These are phyloP conservation scores for Eospalax fontanierii DNA, from an alignment of 2,797 vertebrate genomes.

Conservation along the genomic window DNA sequence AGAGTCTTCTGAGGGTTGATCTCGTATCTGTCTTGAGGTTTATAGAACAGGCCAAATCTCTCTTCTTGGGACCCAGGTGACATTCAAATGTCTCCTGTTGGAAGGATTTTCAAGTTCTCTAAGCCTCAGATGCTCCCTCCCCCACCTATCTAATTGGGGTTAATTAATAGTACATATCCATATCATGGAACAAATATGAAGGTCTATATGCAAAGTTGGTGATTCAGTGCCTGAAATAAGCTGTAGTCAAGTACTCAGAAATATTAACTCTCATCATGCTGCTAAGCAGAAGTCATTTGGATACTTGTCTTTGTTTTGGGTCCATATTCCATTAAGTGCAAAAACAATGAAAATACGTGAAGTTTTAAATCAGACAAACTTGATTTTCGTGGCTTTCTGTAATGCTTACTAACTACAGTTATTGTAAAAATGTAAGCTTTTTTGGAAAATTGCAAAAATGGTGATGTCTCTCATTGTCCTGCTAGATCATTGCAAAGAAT, in stretches of 20 bases:
- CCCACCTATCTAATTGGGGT: neutral
- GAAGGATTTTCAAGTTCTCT: neutral
- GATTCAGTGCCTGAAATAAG: neutral
- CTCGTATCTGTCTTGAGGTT: neutral
- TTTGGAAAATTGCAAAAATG: conserved; percentile 36
- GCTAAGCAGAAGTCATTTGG: conserved; percentile 11
- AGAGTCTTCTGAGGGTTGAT: neutral
- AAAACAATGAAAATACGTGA: neutral
- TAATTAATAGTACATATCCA: neutral
- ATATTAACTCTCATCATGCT: neutral
- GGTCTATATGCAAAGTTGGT: neutral
- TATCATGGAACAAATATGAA: neutral
- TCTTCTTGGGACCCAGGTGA: neutral
- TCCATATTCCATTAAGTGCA: neutral
- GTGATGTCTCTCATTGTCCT: neutral
- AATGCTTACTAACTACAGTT: neutral
- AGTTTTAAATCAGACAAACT: conserved; percentile 36
- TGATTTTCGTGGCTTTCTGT: neutral
- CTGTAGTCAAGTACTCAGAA: conserved; percentile 41
- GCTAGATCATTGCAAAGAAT: conserved; percentile 31
- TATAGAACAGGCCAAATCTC: neutral
- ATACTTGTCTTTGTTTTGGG: neutral
- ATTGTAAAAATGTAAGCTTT: neutral
- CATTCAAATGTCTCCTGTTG: neutral
- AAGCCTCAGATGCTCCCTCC: neutral